Percentiles rank a stretch among this genome's conserved stretches.
Evolutionary conservation across 1,140 invertebrate species (phyloP).

Genomic region (Lepidotrigona ventralis): DNA sequence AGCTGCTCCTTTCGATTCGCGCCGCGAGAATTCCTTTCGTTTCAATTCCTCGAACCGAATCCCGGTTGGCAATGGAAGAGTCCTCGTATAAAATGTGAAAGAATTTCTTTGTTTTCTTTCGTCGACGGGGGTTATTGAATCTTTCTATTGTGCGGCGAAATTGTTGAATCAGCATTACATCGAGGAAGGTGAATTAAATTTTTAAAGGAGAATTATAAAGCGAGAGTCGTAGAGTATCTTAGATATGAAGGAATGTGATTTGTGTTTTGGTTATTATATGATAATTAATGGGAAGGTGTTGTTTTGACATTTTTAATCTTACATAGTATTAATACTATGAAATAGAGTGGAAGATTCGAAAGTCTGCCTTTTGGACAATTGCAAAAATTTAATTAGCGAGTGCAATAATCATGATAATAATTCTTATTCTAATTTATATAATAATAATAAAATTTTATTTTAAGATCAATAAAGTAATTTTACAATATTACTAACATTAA

Average conservation of each 20-base stretch:
- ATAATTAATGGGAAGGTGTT: neutral
- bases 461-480: too few species aligned
- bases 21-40: constrained; percentile 4
- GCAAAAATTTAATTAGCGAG: too few species aligned
- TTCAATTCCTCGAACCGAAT: neutral
- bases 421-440: too few species aligned
- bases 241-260: neutral
- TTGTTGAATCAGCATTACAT: neutral
- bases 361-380: too few species aligned
- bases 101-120: neutral
- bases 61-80: neutral
- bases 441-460: too few species aligned
- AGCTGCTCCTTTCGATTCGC: constrained; percentile 43
- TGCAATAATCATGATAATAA: too few species aligned
- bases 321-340: too few species aligned
- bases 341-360: too few species aligned
- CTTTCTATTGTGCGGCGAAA: neutral
- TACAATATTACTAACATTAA: too few species aligned
- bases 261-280: neutral
- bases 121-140: neutral
- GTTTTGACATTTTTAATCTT: too few species aligned
- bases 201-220: neutral
- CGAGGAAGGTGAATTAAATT: neutral
- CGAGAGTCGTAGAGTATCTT: neutral
- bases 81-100: neutral